Evolutionary conservation across 2,888 invertebrate species (phyloP).

Genomic region (Catocala fraxini): DNA sequence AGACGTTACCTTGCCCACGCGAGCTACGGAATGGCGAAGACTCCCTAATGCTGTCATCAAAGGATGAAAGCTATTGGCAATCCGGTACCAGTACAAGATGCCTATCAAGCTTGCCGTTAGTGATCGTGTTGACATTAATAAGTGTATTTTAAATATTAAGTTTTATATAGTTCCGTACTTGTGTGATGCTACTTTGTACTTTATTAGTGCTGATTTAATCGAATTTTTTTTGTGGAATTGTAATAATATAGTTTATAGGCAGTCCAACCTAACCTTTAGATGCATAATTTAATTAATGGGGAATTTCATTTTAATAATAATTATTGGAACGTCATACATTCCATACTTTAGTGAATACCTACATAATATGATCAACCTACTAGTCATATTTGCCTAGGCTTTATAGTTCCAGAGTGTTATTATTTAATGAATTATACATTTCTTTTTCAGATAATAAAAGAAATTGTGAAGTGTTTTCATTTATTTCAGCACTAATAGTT

Average conservation of each 20-base stretch:
- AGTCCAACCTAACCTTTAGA: too few species aligned
- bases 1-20: slow-evolving; percentile 70
- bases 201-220: slow-evolving; percentile 25
- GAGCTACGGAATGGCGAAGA: slow-evolving; percentile 75
- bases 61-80: slow-evolving; percentile 78
- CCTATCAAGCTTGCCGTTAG: slow-evolving; percentile 57
- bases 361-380: too few species aligned
- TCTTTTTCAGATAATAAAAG: too few species aligned
- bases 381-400: too few species aligned
- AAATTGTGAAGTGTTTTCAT: slow-evolving; percentile 11
- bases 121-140: slow-evolving; percentile 58
- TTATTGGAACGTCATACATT: too few species aligned
- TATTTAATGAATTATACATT: too few species aligned
- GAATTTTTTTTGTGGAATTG: slow-evolving; percentile 12
- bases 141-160: slow-evolving; percentile 38
- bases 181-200: slow-evolving; percentile 33
- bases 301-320: too few species aligned
- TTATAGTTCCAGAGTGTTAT: too few species aligned
- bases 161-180: slow-evolving; percentile 16
- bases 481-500: slow-evolving; percentile 33
- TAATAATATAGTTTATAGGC: too few species aligned
- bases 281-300: too few species aligned
- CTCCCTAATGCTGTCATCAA: slow-evolving; percentile 80
- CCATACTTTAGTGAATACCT: too few species aligned
- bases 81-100: slow-evolving; percentile 61